Conservation (phyloP, 2,888 invertebrate species). For the Drosophila sordidapex region DNA sequence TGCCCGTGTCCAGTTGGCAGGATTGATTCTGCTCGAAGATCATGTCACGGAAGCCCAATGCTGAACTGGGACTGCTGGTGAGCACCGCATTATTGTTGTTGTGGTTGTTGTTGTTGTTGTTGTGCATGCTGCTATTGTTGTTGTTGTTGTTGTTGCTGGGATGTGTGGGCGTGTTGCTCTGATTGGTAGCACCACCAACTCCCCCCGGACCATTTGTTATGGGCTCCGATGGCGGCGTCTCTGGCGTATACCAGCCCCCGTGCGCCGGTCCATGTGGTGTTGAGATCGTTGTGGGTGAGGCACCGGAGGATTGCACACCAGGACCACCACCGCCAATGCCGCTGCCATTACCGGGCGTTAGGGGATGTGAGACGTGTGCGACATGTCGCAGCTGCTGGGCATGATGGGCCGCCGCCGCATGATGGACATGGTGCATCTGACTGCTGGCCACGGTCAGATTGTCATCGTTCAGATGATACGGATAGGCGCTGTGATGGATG, state of each 20-base stretch:
- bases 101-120: constrained; percentile 55
- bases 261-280: constrained; percentile 84
- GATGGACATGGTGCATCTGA: constrained; percentile 83
- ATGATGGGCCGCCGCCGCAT: constrained; percentile 82
- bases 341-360: constrained; percentile 74
- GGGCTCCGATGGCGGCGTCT: constrained; percentile 84
- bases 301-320: constrained; percentile 73
- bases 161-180: constrained; percentile 58
- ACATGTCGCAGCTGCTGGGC: constrained; percentile 80
- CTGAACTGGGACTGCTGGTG: constrained; percentile 78
- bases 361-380: constrained; percentile 74
- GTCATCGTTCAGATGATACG: constrained; percentile 85
- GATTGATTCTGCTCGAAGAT: constrained; percentile 85
- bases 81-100: constrained; percentile 61
- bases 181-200: constrained; percentile 21
- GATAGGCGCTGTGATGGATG: constrained; percentile 84
- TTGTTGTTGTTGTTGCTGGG: constrained; percentile 63
- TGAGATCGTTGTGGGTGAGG: constrained; percentile 81
- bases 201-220: constrained; percentile 64
- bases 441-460: constrained; percentile 83
- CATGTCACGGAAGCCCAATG: constrained; percentile 84
- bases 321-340: constrained; percentile 26
- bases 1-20: constrained; percentile 85
- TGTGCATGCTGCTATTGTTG: constrained; percentile 59
- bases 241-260: constrained; percentile 85